A percentile compares a stretch with the other conserved stretches of the same genome.
phyloP scores from a whole-genome alignment of 2,888 invertebrate species.

The Eumerus sabulonum region DNA sequence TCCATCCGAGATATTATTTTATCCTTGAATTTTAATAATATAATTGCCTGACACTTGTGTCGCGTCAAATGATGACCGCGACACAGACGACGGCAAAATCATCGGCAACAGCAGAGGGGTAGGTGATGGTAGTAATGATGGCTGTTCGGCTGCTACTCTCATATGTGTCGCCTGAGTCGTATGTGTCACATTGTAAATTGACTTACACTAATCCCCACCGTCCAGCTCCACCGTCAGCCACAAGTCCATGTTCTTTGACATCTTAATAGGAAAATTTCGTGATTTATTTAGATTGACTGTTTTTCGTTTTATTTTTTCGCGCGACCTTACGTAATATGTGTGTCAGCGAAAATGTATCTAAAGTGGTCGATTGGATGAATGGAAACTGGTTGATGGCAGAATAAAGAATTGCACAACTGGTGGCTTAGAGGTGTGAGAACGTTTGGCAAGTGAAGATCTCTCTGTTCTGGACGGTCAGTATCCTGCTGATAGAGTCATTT shows the following conservation, averaged over 20 bases:
- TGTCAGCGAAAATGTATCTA: background rate
- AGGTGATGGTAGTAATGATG: too few relatives aligned
- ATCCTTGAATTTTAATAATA: constrained; percentile 70
- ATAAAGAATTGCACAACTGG: too few relatives aligned
- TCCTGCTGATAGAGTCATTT: too few relatives aligned
- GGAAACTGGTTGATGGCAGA: too few relatives aligned
- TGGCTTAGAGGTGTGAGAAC: too few relatives aligned
- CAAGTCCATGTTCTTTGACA: constrained; percentile 45
- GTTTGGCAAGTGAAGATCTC: too few relatives aligned
- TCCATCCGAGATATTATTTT: constrained; percentile 65
- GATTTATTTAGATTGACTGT: constrained; percentile 66
- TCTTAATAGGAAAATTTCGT: constrained; percentile 56
- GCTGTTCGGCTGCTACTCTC: background rate
- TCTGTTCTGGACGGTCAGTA: too few relatives aligned
- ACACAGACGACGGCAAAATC: too few relatives aligned
- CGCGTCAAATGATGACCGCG: constrained; percentile 2
- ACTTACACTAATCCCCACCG: constrained; percentile 25
- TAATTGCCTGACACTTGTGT: constrained; percentile 67
- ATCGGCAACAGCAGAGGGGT: too few relatives aligned
- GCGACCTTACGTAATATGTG: constrained; percentile 55
- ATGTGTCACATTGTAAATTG: constrained; percentile 35
- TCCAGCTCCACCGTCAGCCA: too few relatives aligned
- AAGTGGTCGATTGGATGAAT: too few relatives aligned
- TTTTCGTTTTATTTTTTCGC: constrained; percentile 17
- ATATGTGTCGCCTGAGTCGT: constrained; percentile 6